Percentiles rank a stretch among this genome's conserved stretches.
Conservation (phyloP, 2,113 vertebrate genomes). For the Thamnophis sirtalis region DNA sequence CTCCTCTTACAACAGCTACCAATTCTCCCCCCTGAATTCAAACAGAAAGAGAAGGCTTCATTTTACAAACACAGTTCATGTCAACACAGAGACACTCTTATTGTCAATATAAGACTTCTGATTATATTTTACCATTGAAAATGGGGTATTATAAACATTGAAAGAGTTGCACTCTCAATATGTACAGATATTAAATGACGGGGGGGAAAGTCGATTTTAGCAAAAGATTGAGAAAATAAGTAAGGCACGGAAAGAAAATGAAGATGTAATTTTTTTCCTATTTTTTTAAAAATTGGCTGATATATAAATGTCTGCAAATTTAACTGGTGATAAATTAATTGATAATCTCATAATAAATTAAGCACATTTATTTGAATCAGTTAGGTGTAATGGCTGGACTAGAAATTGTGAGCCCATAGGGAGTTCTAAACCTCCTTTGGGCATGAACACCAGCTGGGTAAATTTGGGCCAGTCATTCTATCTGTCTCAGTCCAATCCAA, state of each 20-base stretch:
- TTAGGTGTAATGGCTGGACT: neutral
- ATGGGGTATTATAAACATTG: neutral
- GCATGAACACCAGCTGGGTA: neutral
- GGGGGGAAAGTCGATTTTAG: neutral
- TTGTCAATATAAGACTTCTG: neutral
- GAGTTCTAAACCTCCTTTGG: neutral
- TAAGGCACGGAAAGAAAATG: neutral
- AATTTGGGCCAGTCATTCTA: neutral
- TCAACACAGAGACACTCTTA: neutral
- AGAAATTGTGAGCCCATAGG: neutral
- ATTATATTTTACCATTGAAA: neutral
- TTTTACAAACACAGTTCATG: neutral
- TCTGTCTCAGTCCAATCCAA: neutral
- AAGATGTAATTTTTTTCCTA: neutral
- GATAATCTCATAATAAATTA: neutral
- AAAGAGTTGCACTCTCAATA: neutral
- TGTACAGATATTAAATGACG: neutral
- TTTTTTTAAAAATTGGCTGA: neutral
- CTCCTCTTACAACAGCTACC: constrained; percentile 81
- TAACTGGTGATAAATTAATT: neutral
- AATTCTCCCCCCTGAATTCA: constrained; percentile 79
- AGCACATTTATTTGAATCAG: neutral
- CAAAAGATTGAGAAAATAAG: neutral
- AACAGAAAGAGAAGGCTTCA: neutral
- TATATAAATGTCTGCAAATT: neutral